Base-by-base conservation (phyloP, 2,888 invertebrate genomes). In the Nudaria mundana region DNA sequence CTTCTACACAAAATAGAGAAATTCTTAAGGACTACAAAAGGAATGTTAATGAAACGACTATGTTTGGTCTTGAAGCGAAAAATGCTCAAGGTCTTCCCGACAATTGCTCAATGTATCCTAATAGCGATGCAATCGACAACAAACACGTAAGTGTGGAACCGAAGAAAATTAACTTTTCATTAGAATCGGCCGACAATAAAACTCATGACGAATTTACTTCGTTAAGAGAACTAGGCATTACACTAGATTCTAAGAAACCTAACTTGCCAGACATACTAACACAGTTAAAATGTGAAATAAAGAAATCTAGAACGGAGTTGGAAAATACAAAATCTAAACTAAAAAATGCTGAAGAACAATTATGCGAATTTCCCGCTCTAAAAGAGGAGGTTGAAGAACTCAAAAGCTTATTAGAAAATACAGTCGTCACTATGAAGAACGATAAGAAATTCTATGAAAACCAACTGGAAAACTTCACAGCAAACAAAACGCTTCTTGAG, bases 401-500 rank as follows among this genome's bases (percentile, higher is more conserved):
- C 0, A 89, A 90, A 59, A 68, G 73, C 8, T 64, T 89, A 3
- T 57, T 91, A 40, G 87, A 89, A 52, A 84, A 84, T 31, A 89
- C 87, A 0, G 82, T 90, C 68, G 83, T 83, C 2, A 85, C 90
- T 0, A 81, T 91, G 75, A 81, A 86, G 11, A 83, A 82, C 2
- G 91, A 91, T 48, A 91, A 90, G 47, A 81, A 86, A 41, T 91
- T 90, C 52, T 91, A 91, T 38, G 90, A 90, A 42, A 87, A 85
- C 37, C 91, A 91, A 46, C 63, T 90, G 13, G 91, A 91, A 25
- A 79, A 86, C 38, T 84, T 88, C 44, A 78, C 89, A 1, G 85
- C 84, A 0, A 90, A 90, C 28, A 91, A 91, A 37, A 81, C 72
- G 16, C 71, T 90, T 36, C 76, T 91, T 5, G 90, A 90, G 57